Percentiles rank a stretch among this genome's conserved stretches.
Conservation (phyloP, 1,140 invertebrate genomes). For the Tetramorium alpestre region DNA sequence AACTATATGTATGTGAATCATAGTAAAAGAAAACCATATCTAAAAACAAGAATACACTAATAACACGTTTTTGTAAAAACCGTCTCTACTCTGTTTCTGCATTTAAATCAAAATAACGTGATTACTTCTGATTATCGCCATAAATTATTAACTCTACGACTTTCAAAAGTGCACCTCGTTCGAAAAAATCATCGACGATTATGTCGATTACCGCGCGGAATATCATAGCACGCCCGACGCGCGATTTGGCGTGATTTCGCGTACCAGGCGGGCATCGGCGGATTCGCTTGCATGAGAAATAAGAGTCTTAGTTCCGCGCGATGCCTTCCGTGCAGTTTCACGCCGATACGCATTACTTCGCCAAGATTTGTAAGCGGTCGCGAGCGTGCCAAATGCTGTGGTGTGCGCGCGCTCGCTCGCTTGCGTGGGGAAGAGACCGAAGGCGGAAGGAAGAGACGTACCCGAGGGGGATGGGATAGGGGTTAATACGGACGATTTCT, state of each 20-base stretch:
- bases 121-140: neutral
- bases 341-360: conserved; percentile 36
- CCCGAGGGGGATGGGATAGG: neutral
- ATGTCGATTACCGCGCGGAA: neutral
- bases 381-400: conserved; percentile 31
- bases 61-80: neutral
- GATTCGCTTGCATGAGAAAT: conserved; percentile 29
- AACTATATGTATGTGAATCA: neutral
- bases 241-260: conserved; percentile 29
- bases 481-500: conserved; percentile 50
- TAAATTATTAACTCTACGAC: conserved; percentile 29
- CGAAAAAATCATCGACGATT: neutral
- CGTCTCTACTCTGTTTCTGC: neutral
- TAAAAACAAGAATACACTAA: neutral
- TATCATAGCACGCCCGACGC: conserved; percentile 42
- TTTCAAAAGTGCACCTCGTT: conserved; percentile 4
- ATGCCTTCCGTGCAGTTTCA: conserved; percentile 30
- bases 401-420: neutral
- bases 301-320: neutral
- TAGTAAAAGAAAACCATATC: neutral
- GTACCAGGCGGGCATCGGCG: conserved; percentile 14
- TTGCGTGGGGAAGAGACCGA: neutral
- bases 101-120: conserved; percentile 18
- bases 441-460: neutral
- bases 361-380: conserved; percentile 23